phyloP scores from a whole-genome alignment of 2,888 invertebrate species.

The Strigamia maritima region DNA sequence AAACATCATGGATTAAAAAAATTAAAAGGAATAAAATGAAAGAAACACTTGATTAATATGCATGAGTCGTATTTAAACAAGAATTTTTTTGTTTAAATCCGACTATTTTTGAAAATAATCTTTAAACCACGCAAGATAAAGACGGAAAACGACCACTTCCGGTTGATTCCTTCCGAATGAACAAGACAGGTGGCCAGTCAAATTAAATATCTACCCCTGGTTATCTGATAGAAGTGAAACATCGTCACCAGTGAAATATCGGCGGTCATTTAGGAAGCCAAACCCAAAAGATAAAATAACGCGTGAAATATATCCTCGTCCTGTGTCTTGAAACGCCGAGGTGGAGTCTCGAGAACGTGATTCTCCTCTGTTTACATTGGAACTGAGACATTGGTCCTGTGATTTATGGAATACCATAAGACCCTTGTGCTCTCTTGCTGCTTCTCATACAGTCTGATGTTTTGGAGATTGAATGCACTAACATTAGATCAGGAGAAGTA shows the following conservation, averaged over 20 bases:
- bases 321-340: background rate
- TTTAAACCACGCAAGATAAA: too few relatives aligned
- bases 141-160: background rate
- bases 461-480: background rate
- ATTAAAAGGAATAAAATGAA: too few relatives aligned
- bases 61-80: too few relatives aligned
- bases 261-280: constrained; percentile 4
- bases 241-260: constrained; percentile 4
- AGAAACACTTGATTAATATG: too few relatives aligned
- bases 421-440: background rate
- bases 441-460: background rate
- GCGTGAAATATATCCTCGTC: background rate
- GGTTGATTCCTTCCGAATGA: background rate
- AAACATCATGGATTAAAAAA: too few relatives aligned
- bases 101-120: too few relatives aligned
- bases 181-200: constrained; percentile 4
- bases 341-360: background rate
- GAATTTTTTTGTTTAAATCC: too few relatives aligned
- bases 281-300: constrained; percentile 4
- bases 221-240: background rate
- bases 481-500: background rate
- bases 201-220: constrained; percentile 4
- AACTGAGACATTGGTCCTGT: constrained; percentile 4
- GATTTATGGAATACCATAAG: constrained; percentile 4
- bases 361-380: background rate